Base-by-base conservation (phyloP, 2,797 vertebrate genomes). In the Malurus leucopterus region DNA sequence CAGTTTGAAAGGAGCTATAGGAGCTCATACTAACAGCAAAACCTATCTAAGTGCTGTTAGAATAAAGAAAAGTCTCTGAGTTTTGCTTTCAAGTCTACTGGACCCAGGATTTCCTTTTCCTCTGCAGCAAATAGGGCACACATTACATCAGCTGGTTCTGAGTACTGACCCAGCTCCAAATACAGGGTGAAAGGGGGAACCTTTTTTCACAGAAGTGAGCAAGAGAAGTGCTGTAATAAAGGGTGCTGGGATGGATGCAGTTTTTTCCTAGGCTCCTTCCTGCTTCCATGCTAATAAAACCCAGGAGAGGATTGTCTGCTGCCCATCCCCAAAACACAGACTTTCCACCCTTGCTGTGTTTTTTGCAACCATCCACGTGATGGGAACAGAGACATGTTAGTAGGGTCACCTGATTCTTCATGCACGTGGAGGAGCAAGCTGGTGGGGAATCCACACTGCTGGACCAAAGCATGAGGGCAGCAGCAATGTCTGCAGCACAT, bases 1-100 rank as follows among this genome's bases (percentile, higher is more conserved):
- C 22, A 13, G 43, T 88, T 86, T 92, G 82, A 86, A 90, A 88
- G 69, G 58, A 74, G 13, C 13, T 74, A 51, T 55, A 58, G 74
- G 32, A 15, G 51, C 78, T 88, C 24, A 24, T 47, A 26, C 5
- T 40, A 47, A 22, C 12, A 57, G 65, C 8, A 20, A 89, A 93
- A 57, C 16, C 10, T 30, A 54, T 64, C 62, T 72, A 34, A 53
- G 11, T 75, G 41, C 38, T 72, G 26, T 89, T 47, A 87, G 85
- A 85, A 70, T 67, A 88, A 93, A 86, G 58, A 71, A 44, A 77
- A 51, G 59, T 40, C 72, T 79, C 38, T 4, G 8, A 64, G 32
- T 80, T 85, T 54, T 54, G 23, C 50, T 65, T 74, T 27, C 41
- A 34, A 93, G 36, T 59, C 76, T 10, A 4, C 15, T 1, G 8